Conservation (phyloP, 2,113 vertebrate genomes). For the Thalassarche chlororhynchos region DNA sequence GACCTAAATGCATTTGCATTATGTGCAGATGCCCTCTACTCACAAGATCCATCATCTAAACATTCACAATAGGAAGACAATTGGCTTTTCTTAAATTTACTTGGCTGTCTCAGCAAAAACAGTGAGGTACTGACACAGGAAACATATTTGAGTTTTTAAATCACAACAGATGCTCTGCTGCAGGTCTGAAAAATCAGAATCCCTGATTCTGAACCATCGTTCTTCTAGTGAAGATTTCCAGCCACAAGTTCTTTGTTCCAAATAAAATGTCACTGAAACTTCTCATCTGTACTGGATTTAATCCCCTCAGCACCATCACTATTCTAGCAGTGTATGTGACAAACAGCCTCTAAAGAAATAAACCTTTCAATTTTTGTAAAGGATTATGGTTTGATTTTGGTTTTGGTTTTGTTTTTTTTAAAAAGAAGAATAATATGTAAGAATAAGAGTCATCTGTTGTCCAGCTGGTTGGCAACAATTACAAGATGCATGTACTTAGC, state of each 20-base stretch:
- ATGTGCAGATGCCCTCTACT: background rate
- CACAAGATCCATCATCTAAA: background rate
- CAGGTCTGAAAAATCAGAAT: background rate
- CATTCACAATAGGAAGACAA: background rate
- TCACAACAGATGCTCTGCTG: background rate
- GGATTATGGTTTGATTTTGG: background rate
- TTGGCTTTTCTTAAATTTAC: background rate
- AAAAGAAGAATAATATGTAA: background rate
- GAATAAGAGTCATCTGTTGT: background rate
- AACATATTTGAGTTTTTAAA: background rate
- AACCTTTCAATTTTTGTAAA: background rate
- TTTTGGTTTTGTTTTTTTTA: background rate
- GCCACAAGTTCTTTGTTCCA: background rate
- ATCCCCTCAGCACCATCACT: background rate
- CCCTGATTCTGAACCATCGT: background rate
- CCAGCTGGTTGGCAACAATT: background rate
- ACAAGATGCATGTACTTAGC: background rate
- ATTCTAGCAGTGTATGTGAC: background rate
- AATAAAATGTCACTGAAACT: constrained; percentile 17
- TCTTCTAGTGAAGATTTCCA: background rate
- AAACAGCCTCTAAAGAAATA: background rate
- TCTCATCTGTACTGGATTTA: background rate
- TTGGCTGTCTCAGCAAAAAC: background rate
- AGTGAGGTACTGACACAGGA: background rate
- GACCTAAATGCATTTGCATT: background rate